A percentile compares a stretch with the other conserved stretches of the same genome.
Conservation (phyloP, 2,888 invertebrate genomes). For the Buathra laborator region DNA sequence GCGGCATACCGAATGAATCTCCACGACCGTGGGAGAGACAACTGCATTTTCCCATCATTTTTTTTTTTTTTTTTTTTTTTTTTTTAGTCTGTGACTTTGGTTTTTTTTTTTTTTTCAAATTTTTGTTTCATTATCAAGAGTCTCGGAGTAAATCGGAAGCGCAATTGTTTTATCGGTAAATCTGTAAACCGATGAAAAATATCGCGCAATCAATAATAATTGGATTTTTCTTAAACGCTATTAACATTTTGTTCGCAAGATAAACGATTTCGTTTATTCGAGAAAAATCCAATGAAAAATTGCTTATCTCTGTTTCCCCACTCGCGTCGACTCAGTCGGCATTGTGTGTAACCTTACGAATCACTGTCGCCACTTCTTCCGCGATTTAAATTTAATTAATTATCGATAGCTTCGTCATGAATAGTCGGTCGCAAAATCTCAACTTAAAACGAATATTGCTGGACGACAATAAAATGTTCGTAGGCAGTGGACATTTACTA, state of each 20-base stretch:
- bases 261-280: not conserved
- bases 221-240: not conserved
- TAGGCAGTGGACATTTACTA: not conserved
- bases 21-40: too few species aligned
- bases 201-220: not conserved
- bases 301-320: not conserved
- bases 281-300: not conserved
- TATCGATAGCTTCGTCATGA: not conserved
- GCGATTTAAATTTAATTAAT: not conserved
- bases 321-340: not conserved
- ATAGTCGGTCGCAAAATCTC: not conserved
- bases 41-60: too few species aligned
- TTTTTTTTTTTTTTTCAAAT: too few species aligned
- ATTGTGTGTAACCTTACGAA: not conserved
- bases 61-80: too few species aligned
- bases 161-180: too few species aligned
- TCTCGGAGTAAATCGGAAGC: too few species aligned
- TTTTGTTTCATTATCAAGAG: too few species aligned
- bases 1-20: too few species aligned
- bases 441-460: not conserved
- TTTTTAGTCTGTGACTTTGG: too few species aligned
- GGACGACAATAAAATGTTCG: not conserved
- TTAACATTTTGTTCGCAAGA: not conserved
- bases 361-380: not conserved
- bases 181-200: too few species aligned